Evolutionary conservation across 1,140 invertebrate species (phyloP).

Genomic region (Atopsyche davidsoni): DNA sequence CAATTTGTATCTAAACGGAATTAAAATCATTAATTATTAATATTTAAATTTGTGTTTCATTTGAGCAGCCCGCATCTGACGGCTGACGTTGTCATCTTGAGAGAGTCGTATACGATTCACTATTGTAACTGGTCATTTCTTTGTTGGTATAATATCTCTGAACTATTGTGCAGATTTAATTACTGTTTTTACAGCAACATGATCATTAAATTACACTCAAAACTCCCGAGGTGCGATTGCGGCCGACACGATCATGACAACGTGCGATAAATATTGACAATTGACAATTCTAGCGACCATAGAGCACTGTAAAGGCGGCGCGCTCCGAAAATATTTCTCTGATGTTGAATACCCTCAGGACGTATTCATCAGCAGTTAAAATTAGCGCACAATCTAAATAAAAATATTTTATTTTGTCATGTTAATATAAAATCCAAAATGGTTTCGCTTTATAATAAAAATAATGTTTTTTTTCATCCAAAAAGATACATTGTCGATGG

Average conservation of each 20-base stretch:
- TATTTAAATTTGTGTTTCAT: constrained; percentile 1
- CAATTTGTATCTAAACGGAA: constrained; percentile 32
- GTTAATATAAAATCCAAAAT: not conserved
- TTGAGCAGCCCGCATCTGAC: constrained; percentile 26
- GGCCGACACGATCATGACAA: not conserved
- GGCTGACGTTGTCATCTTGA: constrained; percentile 33
- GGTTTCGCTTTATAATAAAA: not conserved
- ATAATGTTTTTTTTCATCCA: too few relatives aligned
- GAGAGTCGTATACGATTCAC: constrained; percentile 12
- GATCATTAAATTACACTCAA: too few relatives aligned
- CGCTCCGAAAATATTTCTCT: not conserved
- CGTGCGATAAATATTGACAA: not conserved
- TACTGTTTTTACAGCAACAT: not conserved
- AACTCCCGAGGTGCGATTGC: too few relatives aligned
- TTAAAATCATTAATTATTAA: constrained; percentile 10
- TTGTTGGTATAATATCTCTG: not conserved
- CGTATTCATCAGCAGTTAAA: too few relatives aligned
- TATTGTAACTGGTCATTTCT: constrained; percentile 15
- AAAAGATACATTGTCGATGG: too few relatives aligned
- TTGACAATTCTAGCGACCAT: not conserved
- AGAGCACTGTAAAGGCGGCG: not conserved
- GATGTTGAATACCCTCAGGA: too few relatives aligned
- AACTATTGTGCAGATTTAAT: not conserved
- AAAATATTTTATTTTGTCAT: not conserved
- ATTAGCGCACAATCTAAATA: too few relatives aligned